Evolutionary conservation across 2,113 vertebrate genomes (phyloP), one percentile per base, ranked within the genome.

Genomic region (Synodontis membranacea): DNA sequence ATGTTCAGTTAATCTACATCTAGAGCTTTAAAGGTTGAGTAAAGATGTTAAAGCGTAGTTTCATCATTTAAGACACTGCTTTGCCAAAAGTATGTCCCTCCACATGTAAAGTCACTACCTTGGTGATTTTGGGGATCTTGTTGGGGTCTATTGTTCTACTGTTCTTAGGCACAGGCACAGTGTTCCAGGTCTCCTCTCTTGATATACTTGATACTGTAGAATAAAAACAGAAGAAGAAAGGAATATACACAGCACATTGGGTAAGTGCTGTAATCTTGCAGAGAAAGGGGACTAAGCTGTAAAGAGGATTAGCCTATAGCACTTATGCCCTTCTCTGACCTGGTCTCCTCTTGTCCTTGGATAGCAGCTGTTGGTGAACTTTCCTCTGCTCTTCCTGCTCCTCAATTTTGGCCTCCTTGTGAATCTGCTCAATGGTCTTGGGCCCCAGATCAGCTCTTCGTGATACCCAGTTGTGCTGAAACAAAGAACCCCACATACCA

Each of bases 41-140:
- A 15, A 58, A 58, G 25, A 34, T 34, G 76, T 23, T 54, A 11
- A 64, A 68, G 81, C 28, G 50, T 10, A 66, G 19, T 44, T 19
- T 83, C 31, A 46, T 28, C 54, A 56, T 72, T 34, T 62, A 60
- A 56, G 60, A 48, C 17, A 44, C 21, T 23, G 23, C 28, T n/a
- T n/a, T 50, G 75, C 1, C 9, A 37, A 79, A 54, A 79, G 0
- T n/a, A 0, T 28, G 28, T 19, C 23, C 7, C 37, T 14, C 9
- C 31, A 79, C 58, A 48, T 50, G 39, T 46, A 62, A 12, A 54
- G 4, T 64, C 52, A 23, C 14, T 91, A 99, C 98, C 96, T 99
- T 99, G 85, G 98, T 97, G 94, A 99, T 98, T 94, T 99, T 99
- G 93, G 97, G 96, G 94, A 99, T 98, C 94, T 99, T 99, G 92